Base-by-base conservation (phyloP, 2,888 invertebrate genomes). In the Lasioglossum figueresi region DNA sequence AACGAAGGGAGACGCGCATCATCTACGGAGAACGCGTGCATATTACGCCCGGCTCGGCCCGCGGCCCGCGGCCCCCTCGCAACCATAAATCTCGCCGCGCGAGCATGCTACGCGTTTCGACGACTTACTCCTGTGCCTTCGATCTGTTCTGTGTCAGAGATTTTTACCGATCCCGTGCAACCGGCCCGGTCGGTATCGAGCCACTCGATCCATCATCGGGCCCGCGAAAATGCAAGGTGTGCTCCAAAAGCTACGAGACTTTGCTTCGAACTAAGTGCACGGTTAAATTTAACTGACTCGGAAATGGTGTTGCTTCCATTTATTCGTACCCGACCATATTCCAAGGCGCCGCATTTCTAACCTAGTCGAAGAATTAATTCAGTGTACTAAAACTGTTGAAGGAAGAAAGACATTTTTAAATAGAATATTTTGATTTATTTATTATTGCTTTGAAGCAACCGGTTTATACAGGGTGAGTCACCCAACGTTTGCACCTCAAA, bases 71-170 rank as follows among this genome's bases (percentile, higher is more conserved):
- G 84, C 56, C 79, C 52, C 70, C 40, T 63, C 45, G 76, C 59
- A 63, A 82, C 37, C 79, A 83, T 89, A 88, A 88, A 89, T 89
- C 89, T 86, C 56, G 68, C 48, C 31, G 52, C 37, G 68, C 79
- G 76, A 48, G 68, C 63, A 66, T 4, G 52, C 72, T 52, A 68
- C 72, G 76, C 74, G 76, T 84, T 88, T 89, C 89, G 87, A 89
- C 89, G 84, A 88, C 87, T 89, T 84, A 89, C 82, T 89, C 59
- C 37, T 70, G 56, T 56, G 79, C 80, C 84, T 83, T 85, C 89
- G 83, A 80, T 88, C 83, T 76, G 82, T 68, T 82, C 77, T 77
- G 72, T 85, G 82, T 73, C 87, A 76, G 83, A 89, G 85, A 88
- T 89, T 87, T 82, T 78, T 82, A 66, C 27, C 82, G 79, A 86